Evolutionary conservation across 2,888 invertebrate genomes (phyloP).

Genomic region (Ophioninae sp.): DNA sequence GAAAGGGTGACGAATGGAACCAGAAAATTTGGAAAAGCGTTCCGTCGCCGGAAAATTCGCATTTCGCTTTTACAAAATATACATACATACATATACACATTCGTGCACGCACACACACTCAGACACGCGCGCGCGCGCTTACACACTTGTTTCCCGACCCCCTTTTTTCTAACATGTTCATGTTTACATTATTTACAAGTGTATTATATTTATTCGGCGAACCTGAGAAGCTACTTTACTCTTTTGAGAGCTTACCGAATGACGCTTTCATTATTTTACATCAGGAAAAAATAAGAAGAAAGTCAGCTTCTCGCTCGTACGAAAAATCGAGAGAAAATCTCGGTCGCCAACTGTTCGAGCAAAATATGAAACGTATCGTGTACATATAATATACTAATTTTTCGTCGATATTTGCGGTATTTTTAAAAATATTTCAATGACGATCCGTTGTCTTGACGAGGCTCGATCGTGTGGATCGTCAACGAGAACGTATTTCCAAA

Average conservation of each 20-base stretch:
- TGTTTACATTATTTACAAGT: conserved; percentile 65
- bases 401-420: not conserved
- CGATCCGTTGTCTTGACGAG: not conserved
- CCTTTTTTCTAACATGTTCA: conserved; percentile 34
- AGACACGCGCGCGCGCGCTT: not conserved
- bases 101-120: not conserved
- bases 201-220: conserved; percentile 50
- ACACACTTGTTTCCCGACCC: conserved; percentile 8
- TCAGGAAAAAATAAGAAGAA: not conserved
- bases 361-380: conserved; percentile 20
- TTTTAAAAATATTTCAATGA: conserved; percentile 2
- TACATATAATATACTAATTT: not conserved
- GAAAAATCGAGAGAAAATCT: conserved; percentile 28
- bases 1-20: conserved; percentile 18
- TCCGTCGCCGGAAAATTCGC: conserved; percentile 32
- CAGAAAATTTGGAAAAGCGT: conserved; percentile 29
- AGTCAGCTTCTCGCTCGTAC: conserved; percentile 4
- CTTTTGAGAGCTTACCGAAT: not conserved
- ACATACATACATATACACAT: not conserved
- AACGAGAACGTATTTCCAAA: not conserved
- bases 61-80: conserved; percentile 33
- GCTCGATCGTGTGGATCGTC: not conserved
- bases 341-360: conserved; percentile 33
- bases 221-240: conserved; percentile 21
- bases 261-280: not conserved